These are phyloP conservation scores for Illadopsis cleaveri DNA, from an alignment of 2,113 vertebrate species.

Conservation along the genomic window DNA sequence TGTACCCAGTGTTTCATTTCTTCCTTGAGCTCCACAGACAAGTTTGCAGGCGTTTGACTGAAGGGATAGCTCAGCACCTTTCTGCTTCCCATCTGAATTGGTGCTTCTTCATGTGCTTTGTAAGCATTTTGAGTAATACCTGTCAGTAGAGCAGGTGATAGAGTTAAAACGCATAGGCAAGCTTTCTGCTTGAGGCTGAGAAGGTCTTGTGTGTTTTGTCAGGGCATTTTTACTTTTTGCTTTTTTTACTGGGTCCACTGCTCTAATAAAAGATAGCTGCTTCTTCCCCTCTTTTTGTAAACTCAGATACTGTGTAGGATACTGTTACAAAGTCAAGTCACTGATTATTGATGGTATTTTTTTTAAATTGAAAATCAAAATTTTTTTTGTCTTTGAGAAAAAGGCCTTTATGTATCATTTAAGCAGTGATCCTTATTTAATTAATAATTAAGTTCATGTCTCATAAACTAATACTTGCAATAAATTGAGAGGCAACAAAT, in stretches of 20 bases:
- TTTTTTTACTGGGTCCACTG: not conserved
- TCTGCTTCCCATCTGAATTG: not conserved
- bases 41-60: not conserved
- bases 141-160: not conserved
- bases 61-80: not conserved
- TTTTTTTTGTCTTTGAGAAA: not conserved
- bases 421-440: not conserved
- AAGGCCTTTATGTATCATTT: not conserved
- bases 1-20: not conserved
- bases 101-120: not conserved
- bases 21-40: not conserved
- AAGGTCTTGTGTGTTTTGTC: not conserved
- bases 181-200: not conserved
- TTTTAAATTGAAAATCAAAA: not conserved
- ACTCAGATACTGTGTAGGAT: not conserved
- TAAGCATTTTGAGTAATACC: not conserved
- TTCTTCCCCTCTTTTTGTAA: not conserved
- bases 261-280: not conserved
- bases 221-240: not conserved
- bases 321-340: not conserved
- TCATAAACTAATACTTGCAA: not conserved
- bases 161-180: not conserved
- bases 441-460: not conserved
- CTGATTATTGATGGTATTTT: not conserved
- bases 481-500: not conserved